These are phyloP conservation scores for Lanistes nyassanus DNA, from an alignment of 1,140 invertebrate species.

Conservation along the genomic window DNA sequence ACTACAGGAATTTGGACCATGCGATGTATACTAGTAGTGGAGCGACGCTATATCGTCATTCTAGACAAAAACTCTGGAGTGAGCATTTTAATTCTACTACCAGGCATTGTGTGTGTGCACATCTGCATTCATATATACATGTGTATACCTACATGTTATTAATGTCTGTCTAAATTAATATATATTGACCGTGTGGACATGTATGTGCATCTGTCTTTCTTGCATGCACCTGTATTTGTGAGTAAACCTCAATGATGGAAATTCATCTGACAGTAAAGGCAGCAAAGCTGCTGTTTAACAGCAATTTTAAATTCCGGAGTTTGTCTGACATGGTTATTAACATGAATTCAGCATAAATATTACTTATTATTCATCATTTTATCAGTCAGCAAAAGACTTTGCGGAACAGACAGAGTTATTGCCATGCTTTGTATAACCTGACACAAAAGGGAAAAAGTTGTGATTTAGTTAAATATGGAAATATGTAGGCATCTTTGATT, in stretches of 20 bases:
- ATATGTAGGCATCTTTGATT: no score
- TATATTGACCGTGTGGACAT: not conserved
- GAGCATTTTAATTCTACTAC: conserved; percentile 60
- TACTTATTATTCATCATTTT: no score
- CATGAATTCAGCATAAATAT: no score
- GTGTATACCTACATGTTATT: not conserved
- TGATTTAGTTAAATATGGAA: no score
- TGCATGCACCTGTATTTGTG: not conserved
- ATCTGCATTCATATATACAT: not conserved
- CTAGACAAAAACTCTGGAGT: conserved; percentile 97
- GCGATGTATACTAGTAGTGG: conserved; percentile 92
- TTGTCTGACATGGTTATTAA: no score
- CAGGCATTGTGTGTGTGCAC: not conserved
- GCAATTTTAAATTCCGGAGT: no score
- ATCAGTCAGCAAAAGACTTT: no score
- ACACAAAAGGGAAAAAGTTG: no score
- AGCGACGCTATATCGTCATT: conserved; percentile 88
- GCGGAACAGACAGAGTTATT: no score
- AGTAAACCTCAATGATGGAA: not conserved
- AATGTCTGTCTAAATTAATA: not conserved
- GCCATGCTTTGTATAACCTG: no score
- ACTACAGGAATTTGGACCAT: conserved; percentile 99
- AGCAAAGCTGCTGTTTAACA: no score
- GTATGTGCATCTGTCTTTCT: not conserved
- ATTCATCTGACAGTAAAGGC: not conserved